phyloP scores from a whole-genome alignment of 92 coral and sea anemone species.

The Epizoanthus rinbou region DNA sequence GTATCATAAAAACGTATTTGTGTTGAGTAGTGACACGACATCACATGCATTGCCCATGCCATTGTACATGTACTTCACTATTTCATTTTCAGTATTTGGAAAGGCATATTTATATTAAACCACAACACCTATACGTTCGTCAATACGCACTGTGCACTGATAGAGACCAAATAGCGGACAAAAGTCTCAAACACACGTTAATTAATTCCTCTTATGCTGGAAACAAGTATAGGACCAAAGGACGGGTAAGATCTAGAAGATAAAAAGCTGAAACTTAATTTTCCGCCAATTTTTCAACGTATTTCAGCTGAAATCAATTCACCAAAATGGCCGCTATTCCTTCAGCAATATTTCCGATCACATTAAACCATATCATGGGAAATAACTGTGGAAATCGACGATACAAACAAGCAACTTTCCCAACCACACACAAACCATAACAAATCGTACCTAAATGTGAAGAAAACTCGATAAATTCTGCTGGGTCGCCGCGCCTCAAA shows the following conservation, averaged over 20 bases:
- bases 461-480: constrained; percentile 59
- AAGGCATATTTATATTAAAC: too few relatives aligned
- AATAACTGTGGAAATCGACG: constrained; percentile 8
- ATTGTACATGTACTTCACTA: too few relatives aligned
- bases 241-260: not conserved
- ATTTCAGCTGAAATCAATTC: not conserved
- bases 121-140: too few relatives aligned
- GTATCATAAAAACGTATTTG: too few relatives aligned
- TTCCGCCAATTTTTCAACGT: constrained; percentile 15
- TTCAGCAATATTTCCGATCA: constrained; percentile 3
- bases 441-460: constrained; percentile 42
- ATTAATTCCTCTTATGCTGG: too few relatives aligned
- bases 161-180: too few relatives aligned
- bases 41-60: too few relatives aligned
- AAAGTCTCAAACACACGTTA: too few relatives aligned
- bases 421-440: not conserved
- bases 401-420: not conserved
- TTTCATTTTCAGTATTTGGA: too few relatives aligned
- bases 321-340: constrained; percentile 31
- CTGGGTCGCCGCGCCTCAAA: constrained; percentile 82
- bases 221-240: too few relatives aligned
- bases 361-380: not conserved
- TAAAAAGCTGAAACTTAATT: not conserved
- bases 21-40: too few relatives aligned
- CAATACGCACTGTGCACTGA: too few relatives aligned